Conservation (phyloP, 2,888 invertebrate genomes). For the Synergus japonicus region DNA sequence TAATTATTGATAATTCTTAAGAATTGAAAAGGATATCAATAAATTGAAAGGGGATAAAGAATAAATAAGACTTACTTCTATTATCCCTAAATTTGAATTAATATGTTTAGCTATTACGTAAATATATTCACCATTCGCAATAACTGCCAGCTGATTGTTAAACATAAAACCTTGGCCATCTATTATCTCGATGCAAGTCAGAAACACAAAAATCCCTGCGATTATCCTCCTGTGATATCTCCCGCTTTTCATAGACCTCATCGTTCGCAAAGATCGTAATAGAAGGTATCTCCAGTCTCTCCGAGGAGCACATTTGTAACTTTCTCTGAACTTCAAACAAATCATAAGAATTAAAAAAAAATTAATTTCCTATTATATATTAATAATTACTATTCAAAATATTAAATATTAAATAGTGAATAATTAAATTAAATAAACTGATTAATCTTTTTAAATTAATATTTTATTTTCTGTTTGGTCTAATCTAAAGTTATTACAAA, state of each 20-base stretch:
- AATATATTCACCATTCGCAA: slow-evolving; percentile 75
- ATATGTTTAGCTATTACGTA: neutral
- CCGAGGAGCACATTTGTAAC: slow-evolving; percentile 24
- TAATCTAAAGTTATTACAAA: too few species aligned
- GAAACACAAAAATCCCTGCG: slow-evolving; percentile 14
- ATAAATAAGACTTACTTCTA: neutral
- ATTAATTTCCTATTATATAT: neutral
- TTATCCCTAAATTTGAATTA: neutral
- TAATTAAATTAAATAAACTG: too few species aligned
- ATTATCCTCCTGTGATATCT: slow-evolving; percentile 30
- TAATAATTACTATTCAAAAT: neutral
- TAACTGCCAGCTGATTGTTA: slow-evolving; percentile 76
- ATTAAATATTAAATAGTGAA: too few species aligned
- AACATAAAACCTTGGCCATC: slow-evolving; percentile 68
- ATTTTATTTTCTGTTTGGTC: too few species aligned
- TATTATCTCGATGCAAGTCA: slow-evolving; percentile 31
- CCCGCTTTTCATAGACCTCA: slow-evolving; percentile 36
- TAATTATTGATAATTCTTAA: too few species aligned
- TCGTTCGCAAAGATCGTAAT: slow-evolving; percentile 25
- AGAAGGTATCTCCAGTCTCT: slow-evolving; percentile 20
- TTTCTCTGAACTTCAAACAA: neutral
- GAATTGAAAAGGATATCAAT: too few species aligned
- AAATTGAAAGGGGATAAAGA: too few species aligned
- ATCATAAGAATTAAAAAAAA: neutral
- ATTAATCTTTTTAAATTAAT: too few species aligned